Percentiles rank a stretch among this genome's conserved stretches.
Evolutionary conservation across 1,140 invertebrate species (phyloP).

Genomic region (Mercenaria mercenaria): DNA sequence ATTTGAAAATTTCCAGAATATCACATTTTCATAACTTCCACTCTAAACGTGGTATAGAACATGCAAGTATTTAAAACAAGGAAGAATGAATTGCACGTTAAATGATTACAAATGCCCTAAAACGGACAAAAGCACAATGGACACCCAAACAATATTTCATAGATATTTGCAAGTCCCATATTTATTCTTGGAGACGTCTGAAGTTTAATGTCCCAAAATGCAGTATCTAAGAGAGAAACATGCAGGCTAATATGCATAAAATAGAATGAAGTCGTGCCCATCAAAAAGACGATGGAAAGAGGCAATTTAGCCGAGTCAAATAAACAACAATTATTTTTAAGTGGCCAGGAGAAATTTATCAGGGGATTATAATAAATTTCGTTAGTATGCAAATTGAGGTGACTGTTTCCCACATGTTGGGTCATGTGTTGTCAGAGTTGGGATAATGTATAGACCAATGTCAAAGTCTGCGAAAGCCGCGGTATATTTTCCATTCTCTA

Average conservation of each 20-base stretch:
- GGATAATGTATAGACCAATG: too few species aligned
- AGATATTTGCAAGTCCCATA: background rate
- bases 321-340: constrained; percentile 50
- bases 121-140: background rate
- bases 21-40: background rate
- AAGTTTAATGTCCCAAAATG: background rate
- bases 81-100: background rate
- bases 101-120: background rate
- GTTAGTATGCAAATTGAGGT: constrained; percentile 29
- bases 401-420: background rate
- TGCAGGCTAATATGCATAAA: constrained; percentile 24
- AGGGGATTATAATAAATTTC: constrained; percentile 35
- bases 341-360: constrained; percentile 20
- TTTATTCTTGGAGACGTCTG: constrained; percentile 19
- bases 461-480: too few species aligned
- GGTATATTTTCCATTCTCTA: too few species aligned
- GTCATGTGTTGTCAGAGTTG: background rate
- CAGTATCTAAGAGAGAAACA: constrained; percentile 22
- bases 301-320: constrained; percentile 44
- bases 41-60: background rate
- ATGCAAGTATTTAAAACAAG: background rate
- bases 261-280: background rate
- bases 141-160: constrained; percentile 5
- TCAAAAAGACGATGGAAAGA: background rate
- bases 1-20: background rate